phyloP scores from a whole-genome alignment of 2,797 vertebrate species.

The Champsocephalus gunnari region DNA sequence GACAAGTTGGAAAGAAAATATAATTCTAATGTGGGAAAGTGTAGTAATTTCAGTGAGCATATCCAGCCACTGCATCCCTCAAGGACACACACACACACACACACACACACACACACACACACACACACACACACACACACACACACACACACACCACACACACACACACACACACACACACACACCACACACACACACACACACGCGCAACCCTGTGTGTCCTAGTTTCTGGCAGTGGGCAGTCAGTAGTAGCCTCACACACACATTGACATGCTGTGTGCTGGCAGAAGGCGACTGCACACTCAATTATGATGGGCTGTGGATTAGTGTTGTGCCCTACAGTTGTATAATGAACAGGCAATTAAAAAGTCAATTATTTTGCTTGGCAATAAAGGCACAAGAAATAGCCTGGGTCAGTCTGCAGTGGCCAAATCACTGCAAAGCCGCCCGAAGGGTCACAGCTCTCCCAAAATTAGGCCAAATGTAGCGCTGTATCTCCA shows the following conservation, averaged over 20 bases:
- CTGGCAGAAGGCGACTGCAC: conserved; percentile 47
- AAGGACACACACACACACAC: too few relatives aligned
- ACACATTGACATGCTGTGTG: conserved; percentile 17
- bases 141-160: too few relatives aligned
- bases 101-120: too few relatives aligned
- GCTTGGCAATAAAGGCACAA: conserved; percentile 69
- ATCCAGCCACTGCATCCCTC: not conserved
- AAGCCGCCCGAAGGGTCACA: conserved; percentile 44
- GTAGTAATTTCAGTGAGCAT: not conserved
- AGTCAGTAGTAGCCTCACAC: conserved; percentile 5
- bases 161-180: too few relatives aligned
- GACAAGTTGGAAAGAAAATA: too few relatives aligned
- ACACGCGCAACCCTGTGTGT: too few relatives aligned
- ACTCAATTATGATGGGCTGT: conserved; percentile 71
- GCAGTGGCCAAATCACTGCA: conserved; percentile 53
- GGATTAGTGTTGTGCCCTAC: conserved; percentile 71
- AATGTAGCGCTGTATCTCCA: conserved; percentile 39
- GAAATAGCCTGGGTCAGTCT: conserved; percentile 66
- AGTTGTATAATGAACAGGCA: conserved; percentile 78
- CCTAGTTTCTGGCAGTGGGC: not conserved
- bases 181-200: too few relatives aligned
- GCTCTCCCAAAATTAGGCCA: conserved; percentile 39
- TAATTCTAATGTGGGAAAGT: conserved; percentile 5
- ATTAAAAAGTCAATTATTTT: conserved; percentile 83
- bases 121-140: too few relatives aligned